These are phyloP conservation scores for Sebastes trivittatus DNA, from an alignment of 2,797 vertebrate species.

Conservation along the genomic window DNA sequence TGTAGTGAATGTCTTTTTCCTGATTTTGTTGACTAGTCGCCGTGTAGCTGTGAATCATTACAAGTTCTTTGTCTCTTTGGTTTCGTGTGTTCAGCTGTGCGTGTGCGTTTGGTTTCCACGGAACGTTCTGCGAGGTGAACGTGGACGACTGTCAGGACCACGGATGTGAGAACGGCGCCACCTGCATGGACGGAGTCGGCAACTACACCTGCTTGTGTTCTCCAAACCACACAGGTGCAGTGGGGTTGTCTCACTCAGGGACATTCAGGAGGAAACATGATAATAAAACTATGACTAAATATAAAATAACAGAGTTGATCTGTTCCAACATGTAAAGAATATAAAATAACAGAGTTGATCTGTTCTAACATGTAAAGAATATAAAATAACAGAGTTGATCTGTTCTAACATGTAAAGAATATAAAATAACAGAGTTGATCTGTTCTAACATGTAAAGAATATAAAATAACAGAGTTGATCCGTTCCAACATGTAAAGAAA, in stretches of 20 bases:
- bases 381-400: too few species aligned
- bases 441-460: too few species aligned
- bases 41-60: background rate
- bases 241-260: too few species aligned
- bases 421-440: too few species aligned
- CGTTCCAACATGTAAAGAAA: too few species aligned
- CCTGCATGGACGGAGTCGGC: conserved; percentile 85
- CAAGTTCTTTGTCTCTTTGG: background rate
- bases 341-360: too few species aligned
- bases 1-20: background rate
- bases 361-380: too few species aligned
- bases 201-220: conserved; percentile 92
- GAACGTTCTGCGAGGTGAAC: conserved; percentile 82
- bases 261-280: background rate
- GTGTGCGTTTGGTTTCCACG: conserved; percentile 88
- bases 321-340: too few species aligned
- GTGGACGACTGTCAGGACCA: conserved; percentile 88
- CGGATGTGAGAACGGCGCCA: conserved; percentile 88
- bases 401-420: too few species aligned
- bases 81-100: conserved; percentile 80
- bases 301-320: too few species aligned
- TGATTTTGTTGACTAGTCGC: background rate
- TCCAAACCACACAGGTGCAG: conserved; percentile 77
- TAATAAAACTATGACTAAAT: too few species aligned
- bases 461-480: too few species aligned